Base-by-base conservation (phyloP, 2,797 vertebrate genomes). In the Sparus aurata region DNA sequence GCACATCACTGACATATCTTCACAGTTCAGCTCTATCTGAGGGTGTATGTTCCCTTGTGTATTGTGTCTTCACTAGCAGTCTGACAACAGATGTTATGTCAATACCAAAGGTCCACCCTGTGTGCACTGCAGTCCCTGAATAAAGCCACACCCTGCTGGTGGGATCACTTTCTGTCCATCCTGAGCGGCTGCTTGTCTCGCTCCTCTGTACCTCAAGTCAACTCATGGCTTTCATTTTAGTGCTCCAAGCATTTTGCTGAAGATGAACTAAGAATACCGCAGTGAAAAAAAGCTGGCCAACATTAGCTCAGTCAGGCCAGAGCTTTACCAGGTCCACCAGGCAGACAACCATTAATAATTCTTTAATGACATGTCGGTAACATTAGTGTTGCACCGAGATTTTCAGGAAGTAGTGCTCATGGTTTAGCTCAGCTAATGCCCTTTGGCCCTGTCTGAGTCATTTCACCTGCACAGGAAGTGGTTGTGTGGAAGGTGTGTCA, bases 101-200 rank as follows among this genome's bases (percentile, higher is more conserved):
- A 92, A 95, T 87, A 94, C 72, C 91, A 92, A 92, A 94, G 92
- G 93, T 95, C 91, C 84, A 88, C 83, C 76, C 82, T 89, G 87
- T 92, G 83, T 91, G 73, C 77, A 59, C 57, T 80, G 3, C 30
- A 46, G 62, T 30, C 46, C 69, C 79, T 85, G 82, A 89, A 81
- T 73, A 87, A 72, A 77, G 85, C 87, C 94, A 89, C 95, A 92
- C 95, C 95, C 90, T 89, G 84, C 57, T 65, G 70, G 58, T 77
- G 82, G 89, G 89, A 87, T 87, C 78, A 62, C 25, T 13, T 69
- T 41, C 38, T 22, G 59, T 69, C 52, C 6, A 25, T 67, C 57
- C 27, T 49, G 43, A 53, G 25, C 57, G 66, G 69, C 55, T 57
- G 18, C 49, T 82, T 13, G 55, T 30, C 47, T 75, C 10, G 13